Base-by-base conservation (phyloP, 2,888 invertebrate species). In the Yponomeuta evonymella region DNA sequence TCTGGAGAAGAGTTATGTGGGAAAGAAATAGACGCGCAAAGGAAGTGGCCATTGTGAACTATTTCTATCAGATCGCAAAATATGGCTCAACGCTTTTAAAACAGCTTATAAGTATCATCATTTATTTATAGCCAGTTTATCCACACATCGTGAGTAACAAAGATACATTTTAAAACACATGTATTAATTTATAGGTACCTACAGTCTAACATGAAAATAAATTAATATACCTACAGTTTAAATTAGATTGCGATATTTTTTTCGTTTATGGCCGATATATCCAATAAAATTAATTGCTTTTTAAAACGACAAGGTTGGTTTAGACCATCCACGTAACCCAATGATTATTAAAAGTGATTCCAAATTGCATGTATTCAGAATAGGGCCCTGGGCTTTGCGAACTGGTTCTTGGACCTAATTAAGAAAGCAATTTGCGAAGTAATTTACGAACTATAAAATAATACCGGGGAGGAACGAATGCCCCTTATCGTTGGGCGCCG, bases 401-500 rank as follows among this genome's bases (percentile, higher is more conserved):
- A 83, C 86, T 81, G 84, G 87, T 85, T 75, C 72, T 76, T 75
- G 79, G 78, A 79, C 78, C 83, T 90, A 89, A 90, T 90, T 89
- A 90, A 88, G 85, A 87, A 89, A 85, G 86, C 87, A 86, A 89
- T 89, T 88, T 85, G 88, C 88, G 81, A 83, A 48, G 84, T 85
- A 85, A 88, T 90, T 89, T 90, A 89, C 87, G 83, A 82, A 77
- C 82, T 80, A 83, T 85, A 74, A 85, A 85, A 82, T 84, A 83
- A 84, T 83, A 80, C 79, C 77, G 79, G 79, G 79, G 78, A 75
- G 79, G 69, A 62, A 69, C 69, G 51, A 30, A 76, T 76, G 68
- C 75, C 11, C 71, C 71, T 87, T 83, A 84, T 85, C 82, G 78
- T 74, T 78, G 79, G 81, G 74, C 82, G 80, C 51, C 15, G 51